These are phyloP conservation scores for Geopemphigus sp. DNA, from an alignment of 1,140 invertebrate species.

Conservation along the genomic window DNA sequence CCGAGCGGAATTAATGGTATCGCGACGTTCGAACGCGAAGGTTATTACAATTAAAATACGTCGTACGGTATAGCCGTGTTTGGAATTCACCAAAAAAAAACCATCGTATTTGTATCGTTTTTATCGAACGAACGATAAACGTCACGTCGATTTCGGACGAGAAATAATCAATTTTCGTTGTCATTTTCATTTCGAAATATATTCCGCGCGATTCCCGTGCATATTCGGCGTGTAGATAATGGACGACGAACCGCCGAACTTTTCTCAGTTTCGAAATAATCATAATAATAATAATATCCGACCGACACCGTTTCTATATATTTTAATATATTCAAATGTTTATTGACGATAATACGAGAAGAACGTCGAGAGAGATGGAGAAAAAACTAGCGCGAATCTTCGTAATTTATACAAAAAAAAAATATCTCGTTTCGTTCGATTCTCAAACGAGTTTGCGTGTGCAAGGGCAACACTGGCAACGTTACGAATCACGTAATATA, in stretches of 20 bases:
- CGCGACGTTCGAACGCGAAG: background rate
- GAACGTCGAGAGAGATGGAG: background rate
- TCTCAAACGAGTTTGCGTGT: too few relatives aligned
- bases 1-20: background rate
- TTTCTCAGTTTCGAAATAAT: background rate
- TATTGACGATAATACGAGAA: background rate
- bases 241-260: too few relatives aligned
- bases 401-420: background rate
- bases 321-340: too few relatives aligned
- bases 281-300: too few relatives aligned
- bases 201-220: too few relatives aligned
- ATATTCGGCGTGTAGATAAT: too few relatives aligned
- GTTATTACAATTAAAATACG: background rate
- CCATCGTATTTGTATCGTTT: background rate
- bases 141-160: background rate
- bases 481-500: too few relatives aligned
- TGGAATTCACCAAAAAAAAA: background rate
- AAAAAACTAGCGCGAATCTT: background rate
- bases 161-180: constrained; percentile 15
- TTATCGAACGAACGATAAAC: background rate
- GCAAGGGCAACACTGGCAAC: too few relatives aligned
- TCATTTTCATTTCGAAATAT: background rate
- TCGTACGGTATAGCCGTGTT: background rate
- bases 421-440: background rate
- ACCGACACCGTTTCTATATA: too few relatives aligned